These are phyloP conservation scores for Gasterosteus aculeatus DNA, from an alignment of 2,113 vertebrate genomes.

Conservation along the genomic window DNA sequence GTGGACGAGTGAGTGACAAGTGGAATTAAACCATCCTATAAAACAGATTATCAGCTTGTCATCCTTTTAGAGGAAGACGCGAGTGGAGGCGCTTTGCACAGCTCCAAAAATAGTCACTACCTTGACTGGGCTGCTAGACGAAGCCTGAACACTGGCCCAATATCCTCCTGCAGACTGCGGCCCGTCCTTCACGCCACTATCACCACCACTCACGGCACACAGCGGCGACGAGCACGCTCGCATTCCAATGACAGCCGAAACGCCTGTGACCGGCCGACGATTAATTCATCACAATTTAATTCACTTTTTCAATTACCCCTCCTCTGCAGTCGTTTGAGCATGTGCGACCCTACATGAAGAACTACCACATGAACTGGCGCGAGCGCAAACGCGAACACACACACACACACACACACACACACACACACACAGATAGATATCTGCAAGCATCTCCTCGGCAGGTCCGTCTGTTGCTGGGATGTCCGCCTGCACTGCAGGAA, in stretches of 20 bases:
- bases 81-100: slow-evolving; percentile 33
- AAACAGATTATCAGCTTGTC: slow-evolving; percentile 70
- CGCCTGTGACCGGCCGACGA: slow-evolving; percentile 38
- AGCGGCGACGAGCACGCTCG: neutral
- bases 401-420: slow-evolving; percentile 28
- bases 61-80: slow-evolving; percentile 51
- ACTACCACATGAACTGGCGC: slow-evolving; percentile 29
- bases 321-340: slow-evolving; percentile 47
- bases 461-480: slow-evolving; percentile 64
- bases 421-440: slow-evolving; percentile 29
- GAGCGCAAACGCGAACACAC: slow-evolving; percentile 15
- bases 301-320: slow-evolving; percentile 46
- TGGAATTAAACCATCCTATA: slow-evolving; percentile 65
- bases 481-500: slow-evolving; percentile 72
- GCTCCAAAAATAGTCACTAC: slow-evolving; percentile 77
- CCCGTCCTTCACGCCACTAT: slow-evolving; percentile 72
- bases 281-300: slow-evolving; percentile 51
- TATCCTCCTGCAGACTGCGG: slow-evolving; percentile 75
- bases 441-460: slow-evolving; percentile 80
- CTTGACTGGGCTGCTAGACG: slow-evolving; percentile 68
- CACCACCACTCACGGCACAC: slow-evolving; percentile 9
- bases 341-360: slow-evolving; percentile 47
- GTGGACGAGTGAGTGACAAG: slow-evolving; percentile 71
- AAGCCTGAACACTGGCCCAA: slow-evolving; percentile 69
- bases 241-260: slow-evolving; percentile 9